phyloP scores from a whole-genome alignment of 2,797 vertebrate species.

The Spheniscus humboldti region DNA sequence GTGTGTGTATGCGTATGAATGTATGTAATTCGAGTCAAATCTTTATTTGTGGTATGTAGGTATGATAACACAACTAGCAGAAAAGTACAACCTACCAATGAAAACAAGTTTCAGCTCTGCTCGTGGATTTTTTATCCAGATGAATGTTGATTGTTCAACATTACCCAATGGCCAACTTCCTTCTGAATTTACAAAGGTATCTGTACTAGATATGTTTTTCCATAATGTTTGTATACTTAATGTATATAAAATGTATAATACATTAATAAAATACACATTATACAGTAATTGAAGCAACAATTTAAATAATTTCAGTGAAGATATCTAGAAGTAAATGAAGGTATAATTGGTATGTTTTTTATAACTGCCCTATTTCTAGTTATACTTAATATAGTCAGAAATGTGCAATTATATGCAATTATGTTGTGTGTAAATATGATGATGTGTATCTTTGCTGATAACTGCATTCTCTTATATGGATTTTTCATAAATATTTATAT shows the following conservation, averaged over 20 bases:
- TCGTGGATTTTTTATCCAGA: slow-evolving; percentile 94
- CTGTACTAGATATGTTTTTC: background rate
- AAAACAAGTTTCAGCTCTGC: slow-evolving; percentile 92
- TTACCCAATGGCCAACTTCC: slow-evolving; percentile 84
- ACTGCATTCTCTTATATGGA: background rate
- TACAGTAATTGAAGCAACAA: background rate
- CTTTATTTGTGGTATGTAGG: slow-evolving; percentile 66
- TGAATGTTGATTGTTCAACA: slow-evolving; percentile 80
- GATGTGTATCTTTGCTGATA: background rate
- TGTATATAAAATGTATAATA: background rate
- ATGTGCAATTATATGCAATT: background rate
- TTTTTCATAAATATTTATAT: background rate
- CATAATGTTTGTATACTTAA: background rate
- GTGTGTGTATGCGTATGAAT: background rate
- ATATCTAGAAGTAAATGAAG: background rate
- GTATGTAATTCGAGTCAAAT: background rate
- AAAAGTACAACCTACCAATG: slow-evolving; percentile 85
- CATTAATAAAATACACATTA: background rate
- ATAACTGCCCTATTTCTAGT: background rate
- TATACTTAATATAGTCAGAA: background rate
- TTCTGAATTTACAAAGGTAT: slow-evolving; percentile 93
- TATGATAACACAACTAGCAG: slow-evolving; percentile 86
- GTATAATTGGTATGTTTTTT: background rate
- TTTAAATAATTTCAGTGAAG: background rate
- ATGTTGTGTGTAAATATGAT: background rate